Evolutionary conservation across 2,797 vertebrate species (phyloP), one percentile per base, ranked within the genome.

Genomic region (Spheniscus humboldti): DNA sequence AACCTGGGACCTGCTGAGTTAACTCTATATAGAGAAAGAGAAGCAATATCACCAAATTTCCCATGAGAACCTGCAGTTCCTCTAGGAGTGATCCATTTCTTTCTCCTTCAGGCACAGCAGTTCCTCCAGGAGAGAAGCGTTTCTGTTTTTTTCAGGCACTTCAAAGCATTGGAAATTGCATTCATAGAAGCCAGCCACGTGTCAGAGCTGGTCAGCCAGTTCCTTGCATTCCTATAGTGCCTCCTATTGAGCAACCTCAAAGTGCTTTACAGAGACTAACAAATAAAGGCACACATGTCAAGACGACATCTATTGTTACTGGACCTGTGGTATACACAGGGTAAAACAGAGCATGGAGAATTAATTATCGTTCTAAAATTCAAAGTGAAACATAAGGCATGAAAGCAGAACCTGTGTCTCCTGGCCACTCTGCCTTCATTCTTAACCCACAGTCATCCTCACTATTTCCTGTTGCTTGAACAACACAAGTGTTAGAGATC

Each of bases 21-120:
- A 74, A 77, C 18, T 78, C 53, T n/a, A 6, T 28, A 50, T 28
- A 18, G 24, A 63, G 79, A 27, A 86, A 63, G 71, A 72, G 92
- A 84, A 94, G 76, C 86, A 91, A 57, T 77, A 92, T 57, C 79
- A 18, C 33, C 73, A 84, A 68, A 97, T 94, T 92, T 93, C 94
- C 95, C 93, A 56, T 0, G 73, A 90, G 93, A 80, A n/a, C 25
- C 68, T 48, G 25, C 33, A 53, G 53, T 11, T 94, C 88, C 93
- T 93, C 52, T 9, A 78, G 72, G 88, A 94, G 75, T 5, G 3
- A 94, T 95, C 83, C 80, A 84, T 90, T 81, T 52, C 69, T 25
- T 66, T 33, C 69, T 92, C 76, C 94, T 90, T 37, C 73, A 66
- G 79, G 64, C 76, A 71, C 60, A 77, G 2, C 56, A 31, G 64